A percentile compares a stretch with the other conserved stretches of the same genome.
Evolutionary conservation across 1,140 invertebrate species (phyloP).

Genomic region (Drosophila carrolli): DNA sequence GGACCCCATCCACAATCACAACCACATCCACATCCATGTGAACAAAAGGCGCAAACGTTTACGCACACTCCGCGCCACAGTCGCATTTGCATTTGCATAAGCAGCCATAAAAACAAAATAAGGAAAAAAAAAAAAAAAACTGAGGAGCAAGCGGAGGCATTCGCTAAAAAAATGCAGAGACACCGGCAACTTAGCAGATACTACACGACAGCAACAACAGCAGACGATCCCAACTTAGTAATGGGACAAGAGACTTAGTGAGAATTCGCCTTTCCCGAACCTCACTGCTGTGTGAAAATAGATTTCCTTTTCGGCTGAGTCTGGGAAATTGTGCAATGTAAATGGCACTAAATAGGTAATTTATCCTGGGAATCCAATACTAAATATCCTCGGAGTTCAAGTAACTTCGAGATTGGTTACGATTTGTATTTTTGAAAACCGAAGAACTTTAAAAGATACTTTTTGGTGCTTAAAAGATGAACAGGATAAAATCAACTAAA

Average conservation of each 20-base stretch:
- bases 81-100: constrained; percentile 79
- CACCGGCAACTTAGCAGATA: constrained; percentile 52
- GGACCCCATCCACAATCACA: constrained; percentile 1
- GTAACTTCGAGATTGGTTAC: not conserved
- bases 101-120: constrained; percentile 65
- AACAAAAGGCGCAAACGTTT: constrained; percentile 64
- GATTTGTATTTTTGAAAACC: not conserved
- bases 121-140: constrained; percentile 6
- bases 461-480: no score
- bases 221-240: constrained; percentile 44
- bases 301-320: constrained; percentile 33
- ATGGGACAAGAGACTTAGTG: constrained; percentile 43
- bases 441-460: no score
- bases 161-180: constrained; percentile 22
- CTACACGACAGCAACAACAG: constrained; percentile 51
- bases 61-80: constrained; percentile 64
- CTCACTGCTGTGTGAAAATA: constrained; percentile 35
- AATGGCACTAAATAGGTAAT: constrained; percentile 27
- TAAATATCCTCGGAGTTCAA: not conserved
- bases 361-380: constrained; percentile 1
- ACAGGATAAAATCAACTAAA: no score
- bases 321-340: constrained; percentile 20
- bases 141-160: not conserved
- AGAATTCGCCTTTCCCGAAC: constrained; percentile 23
- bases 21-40: constrained; percentile 27